Base-by-base conservation (phyloP, 2,113 vertebrate genomes). In the Anolis carolinensis region DNA sequence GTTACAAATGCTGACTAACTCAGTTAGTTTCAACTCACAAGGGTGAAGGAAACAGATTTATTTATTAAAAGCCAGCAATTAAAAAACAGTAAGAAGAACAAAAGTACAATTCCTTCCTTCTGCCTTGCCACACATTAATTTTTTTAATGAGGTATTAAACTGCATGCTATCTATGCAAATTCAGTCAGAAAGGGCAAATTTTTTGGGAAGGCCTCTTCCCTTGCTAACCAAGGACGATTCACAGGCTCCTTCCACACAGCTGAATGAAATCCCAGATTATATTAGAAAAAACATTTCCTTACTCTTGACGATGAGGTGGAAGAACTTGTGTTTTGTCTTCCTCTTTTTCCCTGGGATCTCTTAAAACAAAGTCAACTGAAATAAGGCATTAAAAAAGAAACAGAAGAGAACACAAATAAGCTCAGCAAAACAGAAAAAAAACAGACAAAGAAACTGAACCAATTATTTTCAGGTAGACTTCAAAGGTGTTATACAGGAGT, bases 341-440 rank as follows among this genome's bases (percentile, higher is more conserved):
- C 1, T 96, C 95, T 86, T 92, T 95, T 90, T 96, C 95, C 83
- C 93, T 94, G 25, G 96, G 93, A 82, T 97, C 96, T 89, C 92
- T 95, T 75, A 98, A 95, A 89, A 97, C 97, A 94, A 97, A 98
- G 87, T 96, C 97, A 95, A 98, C 98, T 99, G 93, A 80, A 96
- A 95, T 82, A 91, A 92, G 79, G 23, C 44, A 68, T 79, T 5
- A 70, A 68, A 75, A 79, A 55, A 67, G 0, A 18, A 72, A 82
- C 44, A 20, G 36, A 78, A 11, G 34, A 85, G 62, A 87, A 87
- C 11, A 59, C 80, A 91, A 90, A 68, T 81, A 78, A 90, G 11
- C 3, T 86, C 73, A 86, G 52, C 0, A 0, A 86, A 87, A 23
- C 13, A 81, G 32, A 72, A 4, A 34, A 71, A 25, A 68, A 84